These are phyloP conservation scores for Thyatira batis DNA, from an alignment of 2,888 invertebrate species.

Conservation along the genomic window DNA sequence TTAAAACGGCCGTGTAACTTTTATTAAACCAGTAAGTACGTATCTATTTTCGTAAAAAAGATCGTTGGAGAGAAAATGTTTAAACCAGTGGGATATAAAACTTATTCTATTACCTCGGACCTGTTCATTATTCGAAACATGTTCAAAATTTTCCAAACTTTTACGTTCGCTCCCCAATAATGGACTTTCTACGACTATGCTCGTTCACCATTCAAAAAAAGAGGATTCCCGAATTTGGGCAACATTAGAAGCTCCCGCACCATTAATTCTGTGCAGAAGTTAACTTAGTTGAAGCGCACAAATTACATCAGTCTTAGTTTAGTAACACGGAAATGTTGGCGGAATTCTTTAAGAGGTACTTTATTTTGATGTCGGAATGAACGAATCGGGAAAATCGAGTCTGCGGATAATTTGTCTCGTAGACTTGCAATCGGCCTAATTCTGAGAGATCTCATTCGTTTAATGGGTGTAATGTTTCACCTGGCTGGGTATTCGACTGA, in stretches of 20 bases:
- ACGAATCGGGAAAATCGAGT: slow-evolving; percentile 53
- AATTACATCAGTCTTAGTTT: slow-evolving; percentile 69
- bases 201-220: slow-evolving; percentile 38
- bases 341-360: slow-evolving; percentile 56
- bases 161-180: slow-evolving; percentile 23
- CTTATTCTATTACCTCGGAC: slow-evolving; percentile 39
- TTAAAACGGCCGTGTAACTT: neutral
- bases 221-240: slow-evolving; percentile 41
- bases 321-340: slow-evolving; percentile 53
- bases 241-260: slow-evolving; percentile 48
- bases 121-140: slow-evolving; percentile 46
- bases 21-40: neutral
- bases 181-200: slow-evolving; percentile 26
- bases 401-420: slow-evolving; percentile 60
- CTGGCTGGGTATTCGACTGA: slow-evolving; percentile 53
- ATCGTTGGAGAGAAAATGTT: neutral
- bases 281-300: slow-evolving; percentile 56
- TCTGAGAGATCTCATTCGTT: slow-evolving; percentile 56
- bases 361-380: slow-evolving; percentile 46
- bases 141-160: slow-evolving; percentile 35
- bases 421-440: slow-evolving; percentile 67
- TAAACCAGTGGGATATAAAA: slow-evolving; percentile 21
- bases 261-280: slow-evolving; percentile 64
- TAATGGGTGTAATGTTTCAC: slow-evolving; percentile 68
- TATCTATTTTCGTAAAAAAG: neutral